phyloP scores from a whole-genome alignment of 1,140 invertebrate genomes.

The Atopsyche davidsoni region DNA sequence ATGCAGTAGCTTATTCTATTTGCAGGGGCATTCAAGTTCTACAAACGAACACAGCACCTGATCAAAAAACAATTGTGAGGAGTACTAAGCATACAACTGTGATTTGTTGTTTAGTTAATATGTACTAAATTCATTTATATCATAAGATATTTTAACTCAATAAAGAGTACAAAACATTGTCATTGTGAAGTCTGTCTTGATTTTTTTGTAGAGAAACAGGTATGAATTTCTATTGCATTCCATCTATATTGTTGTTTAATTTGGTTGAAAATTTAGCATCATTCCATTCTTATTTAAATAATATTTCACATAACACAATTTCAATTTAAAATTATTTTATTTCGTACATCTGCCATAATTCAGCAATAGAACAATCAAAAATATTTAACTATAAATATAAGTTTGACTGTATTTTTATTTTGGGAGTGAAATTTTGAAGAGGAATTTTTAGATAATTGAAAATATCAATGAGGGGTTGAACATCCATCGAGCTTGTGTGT shows the following conservation, averaged over 20 bases:
- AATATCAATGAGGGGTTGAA: constrained; percentile 10
- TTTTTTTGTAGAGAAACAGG: background rate
- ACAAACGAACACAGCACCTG: constrained; percentile 29
- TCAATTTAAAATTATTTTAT: background rate
- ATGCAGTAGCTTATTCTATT: constrained; percentile 2
- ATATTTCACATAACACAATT: background rate
- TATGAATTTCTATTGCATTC: background rate
- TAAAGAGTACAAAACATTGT: background rate
- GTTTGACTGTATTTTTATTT: constrained; percentile 17
- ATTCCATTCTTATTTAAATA: background rate
- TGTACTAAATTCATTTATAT: constrained; percentile 4
- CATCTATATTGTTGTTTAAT: background rate
- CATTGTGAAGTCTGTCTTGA: too few relatives aligned
- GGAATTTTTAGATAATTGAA: constrained; percentile 13
- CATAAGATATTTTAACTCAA: background rate
- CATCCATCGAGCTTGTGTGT: constrained; percentile 10
- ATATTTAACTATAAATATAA: constrained; percentile 14
- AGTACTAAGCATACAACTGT: constrained; percentile 18
- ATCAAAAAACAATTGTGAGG: constrained; percentile 32
- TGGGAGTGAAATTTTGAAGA: constrained; percentile 9
- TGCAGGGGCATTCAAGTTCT: background rate
- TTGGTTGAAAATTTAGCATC: background rate
- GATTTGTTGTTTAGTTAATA: constrained; percentile 7
- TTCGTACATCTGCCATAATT: background rate
- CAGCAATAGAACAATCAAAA: background rate